Base-by-base conservation (phyloP, 2,113 vertebrate genomes). In the Typhlomys cinereus region DNA sequence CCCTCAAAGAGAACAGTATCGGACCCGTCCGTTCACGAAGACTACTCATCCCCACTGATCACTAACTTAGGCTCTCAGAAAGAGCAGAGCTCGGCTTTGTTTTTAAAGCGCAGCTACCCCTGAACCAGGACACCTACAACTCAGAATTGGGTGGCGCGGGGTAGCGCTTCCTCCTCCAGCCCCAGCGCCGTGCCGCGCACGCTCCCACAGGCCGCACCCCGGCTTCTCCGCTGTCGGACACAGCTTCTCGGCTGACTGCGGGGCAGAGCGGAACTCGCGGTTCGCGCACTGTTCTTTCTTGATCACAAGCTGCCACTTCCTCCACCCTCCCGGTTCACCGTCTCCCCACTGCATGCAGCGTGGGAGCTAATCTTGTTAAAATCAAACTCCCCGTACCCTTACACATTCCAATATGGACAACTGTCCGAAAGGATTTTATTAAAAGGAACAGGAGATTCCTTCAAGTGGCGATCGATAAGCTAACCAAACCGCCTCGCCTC, bases 1-100 rank as follows among this genome's bases (percentile, higher is more conserved):
- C 36, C 79, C 84, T 94, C 82, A 88, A 73, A 89, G 59, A 85
- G 69, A 74, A 90, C 91, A 94, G 74, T 57, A 88, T 76, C 76
- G 95, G 93, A 96, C 74, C 85, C 64, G 64, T 44, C 82, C 78
- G 39, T 62, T 92, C 57, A 66, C 12, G 66, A 82, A 46, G 5
- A 25, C 74, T 89, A 67, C 29, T 79, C 59, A 71, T 20, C 17
- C 74, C 59, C 29, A 82, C 70, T 79, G 62, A 52, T 62, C 66
- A 64, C 64, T 79, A 71, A 54, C 8, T 82, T 52, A n/a, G 36
- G 29, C 34, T 86, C 89, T 73, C 25, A 64, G 67, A 59, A 90
- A 85, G 66, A 48, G 71, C 15, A 73, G 23, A 84, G 48, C 17
- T 23, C 31, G 41, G 23, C 46, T 87, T 46, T 61, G n/a, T 85